Evolutionary conservation across 2,113 vertebrate genomes (phyloP), one percentile per base, ranked within the genome.

Genomic region (Craseonycteris thonglongyai): DNA sequence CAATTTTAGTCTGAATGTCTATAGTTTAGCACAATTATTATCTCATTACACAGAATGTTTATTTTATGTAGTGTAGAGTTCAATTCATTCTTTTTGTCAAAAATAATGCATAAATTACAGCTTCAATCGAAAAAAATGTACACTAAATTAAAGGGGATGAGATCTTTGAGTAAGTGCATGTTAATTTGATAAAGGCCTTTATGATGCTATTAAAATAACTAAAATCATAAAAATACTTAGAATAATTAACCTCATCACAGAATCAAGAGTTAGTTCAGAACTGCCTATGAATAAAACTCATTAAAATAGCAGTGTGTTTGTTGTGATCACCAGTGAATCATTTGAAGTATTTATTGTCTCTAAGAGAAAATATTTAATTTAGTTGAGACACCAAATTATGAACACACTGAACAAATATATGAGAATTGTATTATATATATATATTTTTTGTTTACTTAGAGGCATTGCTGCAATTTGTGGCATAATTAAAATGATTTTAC

Each of bases 21-120:
- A 81, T 82, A 97, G 93, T 63, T 95, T 91, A 98, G 96, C 63
- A 94, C 91, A 98, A 93, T 98, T 98, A 98, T 97, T 97, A 79
- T 88, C 65, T 96, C 95, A 97, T 98, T 98, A 97, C 89, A 49
- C 51, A 92, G 33, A 30, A 81, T 94, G 76, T 97, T 98, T 94
- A 95, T 40, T 97, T 97, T 97, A 94, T 95, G 65, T 56, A 97
- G 56, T 95, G 33, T 96, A 91, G 18, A 97, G 28, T 91, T 94
- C 74, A 96, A 83, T 47, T 96, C n/a, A 3, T 22, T 97, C 97
- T 79, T 85, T 85, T 72, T 76, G 61, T 83, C 16, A 78, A 90
- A 84, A 97, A 96, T 81, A 47, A 96, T 96, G 83, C 7, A 90
- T 82, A 97, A 97, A 97, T 96, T 81, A n/a, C 22, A 76, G 76